Base-by-base conservation (phyloP, 2,888 invertebrate genomes). In the Agriopis marginaria region DNA sequence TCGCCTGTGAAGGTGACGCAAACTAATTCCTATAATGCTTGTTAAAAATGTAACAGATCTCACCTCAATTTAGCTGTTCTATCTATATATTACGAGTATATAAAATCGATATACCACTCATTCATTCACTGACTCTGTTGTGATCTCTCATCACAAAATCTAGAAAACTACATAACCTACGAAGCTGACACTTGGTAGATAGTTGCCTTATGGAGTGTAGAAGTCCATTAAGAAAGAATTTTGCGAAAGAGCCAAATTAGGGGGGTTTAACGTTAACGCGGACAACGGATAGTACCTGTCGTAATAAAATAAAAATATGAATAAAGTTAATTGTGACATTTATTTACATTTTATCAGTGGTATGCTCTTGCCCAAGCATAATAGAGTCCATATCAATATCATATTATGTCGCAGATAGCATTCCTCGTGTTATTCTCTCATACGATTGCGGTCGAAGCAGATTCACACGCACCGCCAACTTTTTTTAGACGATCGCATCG, bases 381-480 rank as follows among this genome's bases (percentile, higher is more conserved):
- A 32, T 3, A 66, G 66, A 66, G 63, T 60, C 60, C 17, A 17
- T 17, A 50, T 14, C 49, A 40, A 58, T 65, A 70, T 66, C 68
- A 61, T 23, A 14, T 32, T 32, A 59, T 65, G 84, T 86, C 83
- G 82, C 83, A 81, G 73, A 76, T 75, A 77, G 82, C 87, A 89
- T 87, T 87, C 86, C 85, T 71, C 78, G 74, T 83, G 79, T 84
- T 87, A 87, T 85, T 89, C 89, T 88, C 87, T 90, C 92, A 92
- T 88, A 90, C 83, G 89, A 89, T 86, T 84, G 87, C 81, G 77
- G 75, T 75, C 79, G 81, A 71, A 87, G 90, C 85, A 89, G 93
- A 93, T 94, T 94, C 93, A 93, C 93, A 93, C 91, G 92, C 86
- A 78, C 82, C 78, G 81, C 80, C 75, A 72, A 75, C 77, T 89